Conservation (phyloP, 2,113 vertebrate species). For the Scomber japonicus region DNA sequence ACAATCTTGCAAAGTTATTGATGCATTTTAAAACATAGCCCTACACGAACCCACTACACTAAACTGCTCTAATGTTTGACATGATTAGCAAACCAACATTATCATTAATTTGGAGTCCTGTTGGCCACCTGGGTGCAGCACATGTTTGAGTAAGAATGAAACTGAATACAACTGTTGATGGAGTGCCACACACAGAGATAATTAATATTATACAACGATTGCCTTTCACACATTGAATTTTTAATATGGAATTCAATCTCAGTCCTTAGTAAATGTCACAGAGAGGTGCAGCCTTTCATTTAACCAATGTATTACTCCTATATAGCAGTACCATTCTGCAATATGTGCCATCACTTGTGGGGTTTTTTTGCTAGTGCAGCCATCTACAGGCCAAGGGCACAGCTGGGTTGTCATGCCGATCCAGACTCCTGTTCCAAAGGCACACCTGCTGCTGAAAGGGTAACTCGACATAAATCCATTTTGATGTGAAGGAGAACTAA, state of each 20-base stretch:
- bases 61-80: no score
- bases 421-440: constrained; percentile 44
- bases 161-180: background rate
- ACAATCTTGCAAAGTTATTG: no score
- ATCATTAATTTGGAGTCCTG: no score
- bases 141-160: no score
- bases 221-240: background rate
- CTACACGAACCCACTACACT: no score
- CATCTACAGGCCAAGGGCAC: background rate
- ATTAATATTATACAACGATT: background rate
- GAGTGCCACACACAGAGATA: background rate
- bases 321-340: background rate
- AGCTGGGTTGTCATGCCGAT: constrained; percentile 43
- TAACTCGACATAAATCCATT: constrained; percentile 50
- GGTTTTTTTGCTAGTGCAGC: constrained; percentile 1
- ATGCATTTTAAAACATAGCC: no score
- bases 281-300: background rate
- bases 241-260: no score
- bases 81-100: no score
- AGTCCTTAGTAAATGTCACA: background rate
- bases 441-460: constrained; percentile 64
- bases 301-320: background rate
- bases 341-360: background rate
- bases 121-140: no score
- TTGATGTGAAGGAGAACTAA: constrained; percentile 64